Conservation (phyloP, 2,797 vertebrate genomes). For the Zonotrichia albicollis region DNA sequence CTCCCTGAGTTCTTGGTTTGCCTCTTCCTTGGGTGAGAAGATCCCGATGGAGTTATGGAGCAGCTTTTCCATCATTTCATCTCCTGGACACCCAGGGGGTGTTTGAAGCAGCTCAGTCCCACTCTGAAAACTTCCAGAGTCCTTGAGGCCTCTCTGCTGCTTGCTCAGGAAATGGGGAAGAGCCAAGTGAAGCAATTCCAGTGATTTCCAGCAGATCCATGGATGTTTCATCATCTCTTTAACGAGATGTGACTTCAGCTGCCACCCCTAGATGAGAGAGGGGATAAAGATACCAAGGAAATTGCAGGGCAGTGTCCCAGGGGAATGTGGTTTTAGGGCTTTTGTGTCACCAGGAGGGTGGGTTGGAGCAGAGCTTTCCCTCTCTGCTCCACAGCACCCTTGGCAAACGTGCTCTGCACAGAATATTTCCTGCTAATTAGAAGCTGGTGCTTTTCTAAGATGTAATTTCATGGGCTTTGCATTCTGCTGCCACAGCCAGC, state of each 20-base stretch:
- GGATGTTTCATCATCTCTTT: neutral
- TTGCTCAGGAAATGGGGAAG: neutral
- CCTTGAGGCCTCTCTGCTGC: neutral
- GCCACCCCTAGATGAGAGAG: neutral
- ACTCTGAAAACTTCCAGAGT: neutral
- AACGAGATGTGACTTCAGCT: neutral
- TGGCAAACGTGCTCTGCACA: neutral
- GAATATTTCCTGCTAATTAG: constrained; percentile 48
- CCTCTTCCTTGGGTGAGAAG: neutral
- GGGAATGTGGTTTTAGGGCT: neutral
- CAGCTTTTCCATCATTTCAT: neutral
- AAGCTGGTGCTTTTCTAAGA: neutral
- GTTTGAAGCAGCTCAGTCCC: neutral
- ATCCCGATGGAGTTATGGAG: neutral
- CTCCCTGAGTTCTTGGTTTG: neutral
- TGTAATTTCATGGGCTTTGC: constrained; percentile 35
- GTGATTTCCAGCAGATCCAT: neutral
- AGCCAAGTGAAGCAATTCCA: neutral
- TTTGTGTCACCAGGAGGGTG: neutral
- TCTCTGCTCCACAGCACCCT: neutral
- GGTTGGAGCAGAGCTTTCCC: neutral
- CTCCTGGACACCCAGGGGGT: fast-evolving
- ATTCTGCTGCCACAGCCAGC: constrained; percentile 1
- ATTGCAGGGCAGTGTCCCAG: neutral
- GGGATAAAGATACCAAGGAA: constrained; percentile 21